Conservation (phyloP, 2,797 vertebrate genomes). For the Bradypus variegatus region DNA sequence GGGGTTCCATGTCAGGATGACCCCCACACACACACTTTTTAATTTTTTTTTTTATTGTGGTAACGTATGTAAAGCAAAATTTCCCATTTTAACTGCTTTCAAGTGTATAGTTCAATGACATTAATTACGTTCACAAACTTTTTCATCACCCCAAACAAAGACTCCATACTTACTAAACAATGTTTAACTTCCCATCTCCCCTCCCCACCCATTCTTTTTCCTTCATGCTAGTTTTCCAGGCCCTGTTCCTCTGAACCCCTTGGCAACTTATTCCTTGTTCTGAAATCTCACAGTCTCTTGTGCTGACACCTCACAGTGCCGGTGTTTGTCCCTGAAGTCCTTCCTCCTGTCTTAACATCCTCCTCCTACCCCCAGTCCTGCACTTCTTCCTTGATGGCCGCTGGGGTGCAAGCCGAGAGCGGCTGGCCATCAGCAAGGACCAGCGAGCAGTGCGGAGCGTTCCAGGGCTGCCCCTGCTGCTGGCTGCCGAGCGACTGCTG, state of each 20-base stretch:
- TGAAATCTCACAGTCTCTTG: neutral
- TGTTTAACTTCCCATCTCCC: neutral
- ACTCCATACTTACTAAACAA: no score
- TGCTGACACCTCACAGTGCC: neutral
- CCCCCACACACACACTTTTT: no score
- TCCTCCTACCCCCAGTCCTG: constrained; percentile 78
- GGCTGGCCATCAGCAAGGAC: constrained; percentile 91
- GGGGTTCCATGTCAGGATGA: neutral
- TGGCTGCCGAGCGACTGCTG: constrained; percentile 89
- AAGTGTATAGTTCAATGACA: no score
- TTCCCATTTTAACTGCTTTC: no score
- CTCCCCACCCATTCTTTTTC: neutral
- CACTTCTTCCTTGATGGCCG: constrained; percentile 95
- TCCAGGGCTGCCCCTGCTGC: constrained; percentile 89
- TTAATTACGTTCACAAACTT: no score
- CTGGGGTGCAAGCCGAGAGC: constrained; percentile 90
- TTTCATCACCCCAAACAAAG: no score
- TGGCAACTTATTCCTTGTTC: neutral
- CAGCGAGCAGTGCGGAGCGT: constrained; percentile 93
- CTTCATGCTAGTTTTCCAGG: neutral
- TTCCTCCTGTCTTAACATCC: constrained; percentile 18
- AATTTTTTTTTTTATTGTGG: no score
- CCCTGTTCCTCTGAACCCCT: neutral
- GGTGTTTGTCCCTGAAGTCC: constrained; percentile 20
- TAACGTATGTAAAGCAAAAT: neutral